These are phyloP conservation scores for Sparidentex hasta DNA, from an alignment of 2,797 vertebrate species.

Conservation along the genomic window DNA sequence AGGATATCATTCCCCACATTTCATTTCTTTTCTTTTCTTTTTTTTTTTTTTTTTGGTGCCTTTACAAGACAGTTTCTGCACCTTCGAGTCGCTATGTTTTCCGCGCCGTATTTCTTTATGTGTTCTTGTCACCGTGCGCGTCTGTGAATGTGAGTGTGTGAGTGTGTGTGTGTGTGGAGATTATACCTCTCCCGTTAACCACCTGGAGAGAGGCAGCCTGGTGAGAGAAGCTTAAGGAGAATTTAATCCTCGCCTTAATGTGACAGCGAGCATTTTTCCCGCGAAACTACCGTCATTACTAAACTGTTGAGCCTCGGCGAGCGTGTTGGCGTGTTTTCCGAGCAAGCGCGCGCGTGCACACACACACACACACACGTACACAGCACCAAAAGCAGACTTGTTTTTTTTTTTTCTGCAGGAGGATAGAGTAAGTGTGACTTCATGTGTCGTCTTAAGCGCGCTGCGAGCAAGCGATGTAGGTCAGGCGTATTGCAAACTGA, in stretches of 20 bases:
- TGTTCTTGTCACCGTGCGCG: constrained; percentile 16
- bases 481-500: constrained; percentile 71
- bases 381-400: constrained; percentile 40
- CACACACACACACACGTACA: background rate
- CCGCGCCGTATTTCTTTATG: constrained; percentile 37
- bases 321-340: constrained; percentile 5
- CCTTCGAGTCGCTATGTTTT: constrained; percentile 35
- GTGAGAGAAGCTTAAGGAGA: constrained; percentile 76
- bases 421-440: constrained; percentile 64
- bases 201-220: constrained; percentile 75
- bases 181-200: constrained; percentile 78
- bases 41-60: background rate
- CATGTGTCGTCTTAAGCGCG: constrained; percentile 68
- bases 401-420: constrained; percentile 16
- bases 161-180: constrained; percentile 51
- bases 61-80: constrained; percentile 24
- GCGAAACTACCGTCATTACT: constrained; percentile 68
- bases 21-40: background rate
- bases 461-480: constrained; percentile 77
- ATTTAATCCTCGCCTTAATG: constrained; percentile 82
- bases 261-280: constrained; percentile 78
- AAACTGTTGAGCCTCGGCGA: constrained; percentile 73
- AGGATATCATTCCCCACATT: background rate
- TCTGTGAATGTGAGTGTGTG: background rate
- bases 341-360: constrained; percentile 10